Conservation (phyloP, 2,888 invertebrate species). For the Drosophila cracens region DNA sequence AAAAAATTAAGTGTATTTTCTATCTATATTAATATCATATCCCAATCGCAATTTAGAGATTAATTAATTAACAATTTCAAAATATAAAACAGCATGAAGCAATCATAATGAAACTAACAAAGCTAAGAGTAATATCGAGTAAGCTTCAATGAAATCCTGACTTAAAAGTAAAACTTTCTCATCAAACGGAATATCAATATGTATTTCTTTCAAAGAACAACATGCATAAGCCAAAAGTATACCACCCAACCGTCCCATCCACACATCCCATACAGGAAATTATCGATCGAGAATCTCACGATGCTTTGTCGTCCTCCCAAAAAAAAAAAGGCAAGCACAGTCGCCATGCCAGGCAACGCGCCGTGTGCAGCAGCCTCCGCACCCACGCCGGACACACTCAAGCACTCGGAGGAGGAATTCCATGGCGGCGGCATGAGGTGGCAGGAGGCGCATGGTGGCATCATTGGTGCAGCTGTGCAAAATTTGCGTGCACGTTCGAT, state of each 20-base stretch:
- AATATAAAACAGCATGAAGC: neutral
- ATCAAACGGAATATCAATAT: slow-evolving; percentile 45
- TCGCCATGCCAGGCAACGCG: slow-evolving; percentile 52
- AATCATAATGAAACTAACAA: neutral
- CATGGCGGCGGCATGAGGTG: slow-evolving; percentile 67
- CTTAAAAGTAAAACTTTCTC: slow-evolving; percentile 25
- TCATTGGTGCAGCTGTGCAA: slow-evolving; percentile 81
- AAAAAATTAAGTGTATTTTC: neutral
- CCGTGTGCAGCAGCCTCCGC: slow-evolving; percentile 38
- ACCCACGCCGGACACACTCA: slow-evolving; percentile 59
- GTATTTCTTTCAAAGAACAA: slow-evolving; percentile 41
- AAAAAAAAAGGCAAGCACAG: slow-evolving; percentile 83
- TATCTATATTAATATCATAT: neutral
- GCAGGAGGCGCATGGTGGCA: slow-evolving; percentile 80
- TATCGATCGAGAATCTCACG: slow-evolving; percentile 85
- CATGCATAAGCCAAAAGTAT: slow-evolving; percentile 34
- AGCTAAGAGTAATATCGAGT: slow-evolving; percentile 24
- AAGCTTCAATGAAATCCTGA: slow-evolving; percentile 14
- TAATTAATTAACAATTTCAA: neutral
- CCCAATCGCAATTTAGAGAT: neutral
- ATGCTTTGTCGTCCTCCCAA: slow-evolving; percentile 84
- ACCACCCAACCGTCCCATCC: slow-evolving; percentile 51
- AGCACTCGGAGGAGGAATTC: slow-evolving; percentile 42
- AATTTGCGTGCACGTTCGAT: slow-evolving; percentile 81
- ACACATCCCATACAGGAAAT: slow-evolving; percentile 80